Base-by-base conservation (phyloP, 2,888 invertebrate genomes). In the Merodon equestris region DNA sequence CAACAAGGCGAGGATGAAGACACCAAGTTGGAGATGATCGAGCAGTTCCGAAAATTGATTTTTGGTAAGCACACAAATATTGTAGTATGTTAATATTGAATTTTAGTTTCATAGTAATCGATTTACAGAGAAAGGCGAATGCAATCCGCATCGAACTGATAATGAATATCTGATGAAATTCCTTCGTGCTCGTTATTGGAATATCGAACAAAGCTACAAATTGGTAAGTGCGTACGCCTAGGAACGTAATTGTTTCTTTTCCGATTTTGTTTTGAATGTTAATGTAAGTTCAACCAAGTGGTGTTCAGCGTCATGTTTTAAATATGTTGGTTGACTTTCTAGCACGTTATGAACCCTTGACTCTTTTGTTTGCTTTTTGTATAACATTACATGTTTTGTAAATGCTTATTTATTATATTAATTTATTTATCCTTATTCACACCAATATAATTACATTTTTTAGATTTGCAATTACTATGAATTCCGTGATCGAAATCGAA, bases 111-210 rank as follows among this genome's bases (percentile, higher is more conserved):
- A 27, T 27, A 2, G 7, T 1, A n/a, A 13, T 61, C 71, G 81
- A 82, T 81, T 90, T 91, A 61, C 89, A 94, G 95, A 94, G 86
- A 92, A 92, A 75, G 94, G 94, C 38, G 94, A 94, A 84, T 94
- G 93, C 86, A 91, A 90, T 56, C 94, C 94, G 2, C 93, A 94
- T 83, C 91, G 95, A 68, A 93, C 92, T 89, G 95, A 95, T 86
- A 94, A 95, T 84, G 92, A 91, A 17, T 95, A 92, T 86, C 89
- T 96, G 66, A 89, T 94, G 56, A 91, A 93, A 86, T 96, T 95
- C 86, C 89, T 96, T 73, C 91, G 95, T 81, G 93, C 94, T 1
- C 91, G 95, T 83, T 91, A 91, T 85, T 95, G 95, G 89, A 91
- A 93, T 82, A 90, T 94, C 0, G 92, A 93, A 83, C 90, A 91